phyloP scores from a whole-genome alignment of 2,113 vertebrate genomes.

The Pterophyllum scalare region DNA sequence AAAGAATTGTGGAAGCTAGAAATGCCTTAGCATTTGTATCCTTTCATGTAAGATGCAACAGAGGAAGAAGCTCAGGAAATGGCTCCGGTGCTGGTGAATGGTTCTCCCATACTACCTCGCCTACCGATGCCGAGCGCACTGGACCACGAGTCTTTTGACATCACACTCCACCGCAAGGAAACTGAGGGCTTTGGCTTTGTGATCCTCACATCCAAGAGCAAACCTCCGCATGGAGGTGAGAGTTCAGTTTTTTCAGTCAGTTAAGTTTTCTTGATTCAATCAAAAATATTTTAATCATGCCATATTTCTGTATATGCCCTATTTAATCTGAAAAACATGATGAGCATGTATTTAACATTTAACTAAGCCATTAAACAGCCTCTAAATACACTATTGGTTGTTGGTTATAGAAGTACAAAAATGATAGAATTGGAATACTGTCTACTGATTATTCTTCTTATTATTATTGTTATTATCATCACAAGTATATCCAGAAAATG shows the following conservation, averaged over 20 bases:
- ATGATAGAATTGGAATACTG: background rate
- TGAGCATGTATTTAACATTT: background rate
- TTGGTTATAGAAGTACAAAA: background rate
- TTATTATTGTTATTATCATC: background rate
- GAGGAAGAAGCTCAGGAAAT: conserved; percentile 72
- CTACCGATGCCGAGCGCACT: conserved; percentile 74
- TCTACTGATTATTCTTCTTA: background rate
- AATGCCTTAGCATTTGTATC: background rate
- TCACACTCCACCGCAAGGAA: conserved; percentile 92
- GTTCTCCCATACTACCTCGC: conserved; percentile 85
- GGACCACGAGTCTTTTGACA: conserved; percentile 88
- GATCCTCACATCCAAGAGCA: conserved; percentile 97
- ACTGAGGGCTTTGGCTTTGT: conserved; percentile 97
- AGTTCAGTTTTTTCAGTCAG: background rate
- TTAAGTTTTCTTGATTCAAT: background rate
- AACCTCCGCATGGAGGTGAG: conserved; percentile 93
- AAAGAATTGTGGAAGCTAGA: background rate
- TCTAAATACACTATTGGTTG: background rate
- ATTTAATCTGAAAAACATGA: background rate
- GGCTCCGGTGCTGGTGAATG: conserved; percentile 77
- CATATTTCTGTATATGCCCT: background rate
- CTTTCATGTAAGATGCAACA: conserved; percentile 55
- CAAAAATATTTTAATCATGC: background rate
- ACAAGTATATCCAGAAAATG: background rate
- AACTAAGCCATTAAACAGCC: background rate